Base-by-base conservation (phyloP, 2,797 vertebrate species). In the Naso thynnoides region DNA sequence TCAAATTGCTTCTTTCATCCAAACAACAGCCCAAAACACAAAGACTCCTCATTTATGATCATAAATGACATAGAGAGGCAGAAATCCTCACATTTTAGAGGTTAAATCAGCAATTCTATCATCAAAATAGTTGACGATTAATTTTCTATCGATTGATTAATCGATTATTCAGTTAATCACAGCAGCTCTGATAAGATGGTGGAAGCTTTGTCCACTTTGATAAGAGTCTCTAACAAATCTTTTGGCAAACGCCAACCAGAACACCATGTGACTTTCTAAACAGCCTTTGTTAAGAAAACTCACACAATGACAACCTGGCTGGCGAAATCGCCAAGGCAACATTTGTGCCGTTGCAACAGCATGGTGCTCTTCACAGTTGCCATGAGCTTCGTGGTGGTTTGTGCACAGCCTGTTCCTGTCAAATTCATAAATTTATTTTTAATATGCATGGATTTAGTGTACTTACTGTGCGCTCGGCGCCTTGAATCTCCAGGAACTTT, bases 261-360 rank as follows among this genome's bases (percentile, higher is more conserved):
- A n/a, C 19, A n/a, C n/a, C n/a, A n/a, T n/a, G n/a, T n/a, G n/a
- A n/a, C n/a, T 48, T 26, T 50, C 41, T 49, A 18, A 65, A 47
- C 29, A 47, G 11, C n/a, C 31, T 33, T 7, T 33, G 33, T 33
- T 33, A 33, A 33, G 33, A 33, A 33, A 33, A 33, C 33, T 33
- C 10, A 7, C 33, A n/a, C n/a, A n/a, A 52, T 24, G n/a, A 53
- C 57, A 10, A 33, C 42, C 29, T 19, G 33, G 41, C 27, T 24
- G 4, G 23, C 41, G 13, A 68, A 56, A 60, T 73, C 67, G 33
- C 76, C 57, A 74, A 8, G 41, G 58, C 61, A 54, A 78, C 72
- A 18, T 26, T 21, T 55, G 44, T 3, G 7, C 66, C 8, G 16
- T 13, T 24, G 23, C 31, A 50, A 13, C 2, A 11, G 11, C 6